Percentiles rank a stretch among this genome's conserved stretches.
Evolutionary conservation across 2,797 vertebrate species (phyloP).

Genomic region (Acipenser ruthenus): DNA sequence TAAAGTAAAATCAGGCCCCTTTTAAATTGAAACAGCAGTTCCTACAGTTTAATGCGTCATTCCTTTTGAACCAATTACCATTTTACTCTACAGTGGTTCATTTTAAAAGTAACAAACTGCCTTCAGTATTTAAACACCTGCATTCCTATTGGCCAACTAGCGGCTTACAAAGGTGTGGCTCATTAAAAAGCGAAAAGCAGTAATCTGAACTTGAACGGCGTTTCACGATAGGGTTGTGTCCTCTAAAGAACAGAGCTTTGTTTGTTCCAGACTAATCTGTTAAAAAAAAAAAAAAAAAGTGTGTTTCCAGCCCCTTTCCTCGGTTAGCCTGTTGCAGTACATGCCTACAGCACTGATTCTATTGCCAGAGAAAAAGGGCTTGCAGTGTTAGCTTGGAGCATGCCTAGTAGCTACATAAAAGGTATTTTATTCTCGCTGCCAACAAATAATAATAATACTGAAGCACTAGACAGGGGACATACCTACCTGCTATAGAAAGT

Average conservation of each 20-base stretch:
- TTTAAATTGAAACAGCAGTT: too few species aligned
- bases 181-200: too few species aligned
- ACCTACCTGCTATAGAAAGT: too few species aligned
- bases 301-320: background rate
- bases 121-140: too few species aligned
- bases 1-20: too few species aligned
- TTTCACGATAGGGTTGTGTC: slow-evolving; percentile 1
- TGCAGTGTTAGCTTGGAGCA: background rate
- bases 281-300: background rate
- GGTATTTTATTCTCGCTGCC: slow-evolving; percentile 3
- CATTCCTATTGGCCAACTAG: too few species aligned
- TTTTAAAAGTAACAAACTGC: too few species aligned
- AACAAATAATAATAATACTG: too few species aligned
- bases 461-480: background rate
- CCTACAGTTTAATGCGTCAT: too few species aligned
- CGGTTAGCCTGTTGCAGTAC: slow-evolving; percentile 5
- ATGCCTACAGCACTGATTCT: background rate
- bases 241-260: background rate
- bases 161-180: too few species aligned
- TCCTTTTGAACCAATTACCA: too few species aligned
- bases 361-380: slow-evolving; percentile 6
- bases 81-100: too few species aligned
- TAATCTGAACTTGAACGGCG: background rate
- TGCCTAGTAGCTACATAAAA: background rate
- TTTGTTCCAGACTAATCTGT: slow-evolving; percentile 5